Evolutionary conservation across 2,797 vertebrate genomes (phyloP).

Genomic region (Oreonectes daqikongensis): DNA sequence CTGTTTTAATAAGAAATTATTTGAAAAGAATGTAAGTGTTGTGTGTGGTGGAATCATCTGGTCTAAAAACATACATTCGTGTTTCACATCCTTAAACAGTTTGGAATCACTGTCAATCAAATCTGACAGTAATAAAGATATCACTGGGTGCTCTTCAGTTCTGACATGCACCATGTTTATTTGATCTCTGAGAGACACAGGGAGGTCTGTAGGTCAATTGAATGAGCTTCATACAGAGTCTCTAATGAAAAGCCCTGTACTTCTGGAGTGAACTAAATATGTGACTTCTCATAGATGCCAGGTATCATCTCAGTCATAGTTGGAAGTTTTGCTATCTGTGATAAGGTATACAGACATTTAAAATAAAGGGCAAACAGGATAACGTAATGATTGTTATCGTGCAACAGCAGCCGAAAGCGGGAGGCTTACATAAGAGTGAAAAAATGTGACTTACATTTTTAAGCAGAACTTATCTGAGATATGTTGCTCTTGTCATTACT

Average conservation of each 20-base stretch:
- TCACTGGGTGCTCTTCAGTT: slow-evolving; percentile 2
- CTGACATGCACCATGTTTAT: not conserved
- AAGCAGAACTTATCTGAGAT: not conserved
- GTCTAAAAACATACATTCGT: too few relatives aligned
- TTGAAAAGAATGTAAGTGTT: too few relatives aligned
- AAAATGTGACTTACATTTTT: not conserved
- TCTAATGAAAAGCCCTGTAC: slow-evolving; percentile 33
- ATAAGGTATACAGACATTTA: not conserved
- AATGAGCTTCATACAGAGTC: slow-evolving; percentile 11
- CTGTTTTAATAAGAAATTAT: too few relatives aligned
- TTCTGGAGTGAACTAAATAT: not conserved
- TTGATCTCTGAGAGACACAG: slow-evolving; percentile 19
- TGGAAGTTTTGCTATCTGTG: not conserved
- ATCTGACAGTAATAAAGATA: slow-evolving; percentile 7
- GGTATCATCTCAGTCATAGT: not conserved
- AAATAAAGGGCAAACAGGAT: not conserved
- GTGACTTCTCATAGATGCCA: not conserved
- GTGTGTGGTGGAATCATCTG: too few relatives aligned
- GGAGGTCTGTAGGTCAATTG: slow-evolving; percentile 25
- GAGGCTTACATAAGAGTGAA: slow-evolving; percentile 1
- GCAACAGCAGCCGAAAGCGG: not conserved
- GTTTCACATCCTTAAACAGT: not conserved
- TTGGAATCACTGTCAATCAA: not conserved
- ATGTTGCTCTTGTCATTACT: slow-evolving; percentile 30
- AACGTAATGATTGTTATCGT: not conserved